These are phyloP conservation scores for Toxonevra muliebris DNA, from an alignment of 2,888 invertebrate species.

Conservation along the genomic window DNA sequence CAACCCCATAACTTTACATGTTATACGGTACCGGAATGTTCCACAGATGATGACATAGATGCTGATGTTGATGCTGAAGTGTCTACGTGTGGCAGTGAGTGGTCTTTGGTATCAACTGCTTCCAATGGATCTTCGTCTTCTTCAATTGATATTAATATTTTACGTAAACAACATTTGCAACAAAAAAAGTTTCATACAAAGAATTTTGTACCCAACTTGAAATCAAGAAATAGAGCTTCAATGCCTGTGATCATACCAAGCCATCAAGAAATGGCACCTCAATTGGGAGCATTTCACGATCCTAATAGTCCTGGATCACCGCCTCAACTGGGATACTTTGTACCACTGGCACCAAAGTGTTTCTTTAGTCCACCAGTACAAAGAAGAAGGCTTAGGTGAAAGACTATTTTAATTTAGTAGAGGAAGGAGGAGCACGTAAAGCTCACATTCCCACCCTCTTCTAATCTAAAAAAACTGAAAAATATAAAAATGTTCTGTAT, in stretches of 20 bases:
- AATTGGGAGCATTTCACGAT: constrained; percentile 55
- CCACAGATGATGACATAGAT: constrained; percentile 46
- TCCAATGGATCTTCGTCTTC: constrained; percentile 48
- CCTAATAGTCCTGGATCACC: constrained; percentile 39
- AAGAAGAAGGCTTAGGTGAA: constrained; percentile 56
- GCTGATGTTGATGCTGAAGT: constrained; percentile 39
- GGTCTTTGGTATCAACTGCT: constrained; percentile 46
- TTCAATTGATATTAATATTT: constrained; percentile 51
- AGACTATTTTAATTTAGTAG: not conserved
- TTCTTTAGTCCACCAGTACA: constrained; percentile 64
- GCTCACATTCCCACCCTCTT: not conserved
- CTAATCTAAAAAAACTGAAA: no score
- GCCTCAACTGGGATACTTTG: constrained; percentile 71
- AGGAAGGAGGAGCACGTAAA: no score
- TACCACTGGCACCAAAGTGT: constrained; percentile 66
- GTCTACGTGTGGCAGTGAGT: constrained; percentile 38
- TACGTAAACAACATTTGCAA: constrained; percentile 41
- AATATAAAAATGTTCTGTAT: not conserved
- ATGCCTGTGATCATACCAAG: constrained; percentile 40
- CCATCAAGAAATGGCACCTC: constrained; percentile 45
- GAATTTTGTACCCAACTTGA: constrained; percentile 30
- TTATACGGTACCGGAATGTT: constrained; percentile 61
- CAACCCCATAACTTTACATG: constrained; percentile 58
- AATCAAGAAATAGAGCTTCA: constrained; percentile 46
- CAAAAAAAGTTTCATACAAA: constrained; percentile 38